Evolutionary conservation across 1,140 invertebrate genomes (phyloP).

Genomic region (Drosophila ambigua): DNA sequence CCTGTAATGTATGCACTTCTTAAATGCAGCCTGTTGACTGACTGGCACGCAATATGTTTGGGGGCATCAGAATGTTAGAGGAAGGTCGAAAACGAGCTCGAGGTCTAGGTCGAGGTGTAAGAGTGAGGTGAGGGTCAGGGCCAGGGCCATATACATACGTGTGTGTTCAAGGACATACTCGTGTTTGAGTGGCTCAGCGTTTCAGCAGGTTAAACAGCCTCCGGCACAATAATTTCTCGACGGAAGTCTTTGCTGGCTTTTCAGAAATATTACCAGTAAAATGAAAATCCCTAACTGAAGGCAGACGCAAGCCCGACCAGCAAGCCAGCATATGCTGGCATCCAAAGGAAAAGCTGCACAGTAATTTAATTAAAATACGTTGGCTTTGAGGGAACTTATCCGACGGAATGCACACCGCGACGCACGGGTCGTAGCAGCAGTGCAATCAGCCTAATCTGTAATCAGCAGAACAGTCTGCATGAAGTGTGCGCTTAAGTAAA

Average conservation of each 20-base stretch:
- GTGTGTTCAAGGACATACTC: slow-evolving; percentile 59
- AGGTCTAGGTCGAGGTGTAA: slow-evolving; percentile 3
- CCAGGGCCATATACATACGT: slow-evolving; percentile 30
- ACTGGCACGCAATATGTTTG: slow-evolving; percentile 40
- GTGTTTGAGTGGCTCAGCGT: slow-evolving; percentile 64
- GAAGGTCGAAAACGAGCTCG: slow-evolving; percentile 21
- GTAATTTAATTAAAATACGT: slow-evolving; percentile 47
- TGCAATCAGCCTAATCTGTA: slow-evolving; percentile 50
- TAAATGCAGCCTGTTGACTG: slow-evolving; percentile 57
- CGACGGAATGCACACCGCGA: slow-evolving; percentile 25
- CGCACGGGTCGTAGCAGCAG: slow-evolving; percentile 37
- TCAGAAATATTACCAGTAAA: slow-evolving; percentile 13
- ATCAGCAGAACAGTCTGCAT: slow-evolving; percentile 48
- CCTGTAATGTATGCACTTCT: slow-evolving; percentile 56
- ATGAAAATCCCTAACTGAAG: background rate
- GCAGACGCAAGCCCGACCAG: no score
- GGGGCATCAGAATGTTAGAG: slow-evolving; percentile 5
- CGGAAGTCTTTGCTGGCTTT: slow-evolving; percentile 39
- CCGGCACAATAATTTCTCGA: slow-evolving; percentile 36
- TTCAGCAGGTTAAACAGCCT: slow-evolving; percentile 51
- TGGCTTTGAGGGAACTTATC: slow-evolving; percentile 30
- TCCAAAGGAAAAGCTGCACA: slow-evolving; percentile 6
- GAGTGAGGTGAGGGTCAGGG: slow-evolving; percentile 40
- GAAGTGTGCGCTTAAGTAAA: slow-evolving; percentile 23
- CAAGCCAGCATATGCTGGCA: slow-evolving; percentile 22